Evolutionary conservation across 2,797 vertebrate species (phyloP), one percentile per base, ranked within the genome.

Genomic region (Gallinago nigripennis): DNA sequence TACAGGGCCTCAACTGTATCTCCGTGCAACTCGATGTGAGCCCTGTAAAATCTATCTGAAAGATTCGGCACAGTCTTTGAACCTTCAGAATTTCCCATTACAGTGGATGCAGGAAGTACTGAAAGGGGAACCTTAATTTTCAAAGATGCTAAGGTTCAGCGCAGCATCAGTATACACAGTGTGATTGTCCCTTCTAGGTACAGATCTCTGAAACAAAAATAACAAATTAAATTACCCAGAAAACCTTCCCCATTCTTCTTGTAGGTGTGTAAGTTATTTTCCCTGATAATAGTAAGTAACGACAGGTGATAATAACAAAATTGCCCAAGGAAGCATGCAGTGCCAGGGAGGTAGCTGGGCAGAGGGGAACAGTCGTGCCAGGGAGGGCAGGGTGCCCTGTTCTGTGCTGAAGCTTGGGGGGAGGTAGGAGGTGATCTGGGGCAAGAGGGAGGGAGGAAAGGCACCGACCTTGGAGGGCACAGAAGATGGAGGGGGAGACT

Each of bases 1-100:
- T 93, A 93, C 90, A 93, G 92, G 68, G 58, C 86, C 94, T 90
- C 92, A 92, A 68, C 78, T 93, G 90, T 80, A 96, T 37, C 64
- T 88, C 83, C 11, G 3, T 80, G 30, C 39, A 70, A 41, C 56
- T 90, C 80, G n/a, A 39, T 88, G 54, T 21, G 46, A 83, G 43
- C 51, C 83, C 43, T 56, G 63, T 70, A 88, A 94, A 93, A 91
- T 53, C 63, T 8, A 2, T 54, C 43, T 8, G 12, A 90, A 86
- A 91, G 76, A 78, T 64, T 75, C 82, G 75, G 43, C 46, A 9
- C 56, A 73, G 45, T 66, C 31, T 16, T 0, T 68, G 77, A 86
- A 83, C 64, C 71, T 82, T 30, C 75, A 85, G 66, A 94, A 66
- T 33, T 66, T 88, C 35, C 50, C 1, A 0, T 65, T 84, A 35